phyloP scores from a whole-genome alignment of 2,113 vertebrate genomes.

The Tor tambroides region DNA sequence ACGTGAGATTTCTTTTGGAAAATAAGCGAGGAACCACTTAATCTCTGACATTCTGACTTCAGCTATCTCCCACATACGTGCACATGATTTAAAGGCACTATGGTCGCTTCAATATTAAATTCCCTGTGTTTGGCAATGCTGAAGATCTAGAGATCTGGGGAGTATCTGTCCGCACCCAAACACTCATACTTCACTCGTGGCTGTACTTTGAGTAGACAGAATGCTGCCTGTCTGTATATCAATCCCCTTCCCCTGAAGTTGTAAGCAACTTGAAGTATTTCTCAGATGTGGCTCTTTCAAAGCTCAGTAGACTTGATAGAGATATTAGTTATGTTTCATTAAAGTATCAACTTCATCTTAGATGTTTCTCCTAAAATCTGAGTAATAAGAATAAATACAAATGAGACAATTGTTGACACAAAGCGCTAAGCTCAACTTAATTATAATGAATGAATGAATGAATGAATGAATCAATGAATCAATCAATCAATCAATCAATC shows the following conservation, averaged over 20 bases:
- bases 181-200: neutral
- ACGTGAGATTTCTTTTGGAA: constrained; percentile 35
- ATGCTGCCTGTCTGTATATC: neutral
- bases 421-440: too few relatives aligned
- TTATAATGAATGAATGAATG: too few relatives aligned
- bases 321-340: neutral
- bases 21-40: neutral
- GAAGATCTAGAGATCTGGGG: constrained; percentile 6
- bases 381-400: too few relatives aligned
- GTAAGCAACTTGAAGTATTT: neutral
- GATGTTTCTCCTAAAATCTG: neutral
- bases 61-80: constrained; percentile 3
- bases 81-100: constrained; percentile 22
- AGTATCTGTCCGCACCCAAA: neutral
- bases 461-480: too few relatives aligned
- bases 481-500: too few relatives aligned
- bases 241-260: neutral
- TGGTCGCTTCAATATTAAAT: too few relatives aligned
- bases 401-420: too few relatives aligned
- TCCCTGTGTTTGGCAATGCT: too few relatives aligned
- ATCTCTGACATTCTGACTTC: constrained; percentile 17
- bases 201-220: neutral
- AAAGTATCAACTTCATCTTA: neutral
- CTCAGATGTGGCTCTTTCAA: neutral
- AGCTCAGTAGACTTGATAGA: neutral